Conservation (phyloP, 2,888 invertebrate species). For the Melipona bicolor region DNA sequence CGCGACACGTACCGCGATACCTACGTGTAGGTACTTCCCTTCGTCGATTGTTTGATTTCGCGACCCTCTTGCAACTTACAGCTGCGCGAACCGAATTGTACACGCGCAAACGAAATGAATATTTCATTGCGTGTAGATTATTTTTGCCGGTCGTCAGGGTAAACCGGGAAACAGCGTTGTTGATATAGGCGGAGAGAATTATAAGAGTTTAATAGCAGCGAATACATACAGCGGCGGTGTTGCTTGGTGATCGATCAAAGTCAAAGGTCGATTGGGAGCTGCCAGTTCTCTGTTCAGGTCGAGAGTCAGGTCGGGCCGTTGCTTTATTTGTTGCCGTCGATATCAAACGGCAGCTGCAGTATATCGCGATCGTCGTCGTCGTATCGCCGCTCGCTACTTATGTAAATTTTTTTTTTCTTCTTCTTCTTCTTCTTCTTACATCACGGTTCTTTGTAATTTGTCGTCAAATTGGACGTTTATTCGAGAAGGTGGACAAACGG, state of each 20-base stretch:
- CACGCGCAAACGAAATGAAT: not conserved
- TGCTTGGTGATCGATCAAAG: constrained; percentile 71
- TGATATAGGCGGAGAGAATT: constrained; percentile 53
- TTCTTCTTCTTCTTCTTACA: not conserved
- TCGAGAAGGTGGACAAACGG: no score
- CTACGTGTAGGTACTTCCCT: not conserved
- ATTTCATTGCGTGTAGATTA: constrained; percentile 22
- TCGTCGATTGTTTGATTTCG: not conserved
- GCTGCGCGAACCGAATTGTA: not conserved
- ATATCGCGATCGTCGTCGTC: constrained; percentile 53
- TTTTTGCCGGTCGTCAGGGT: constrained; percentile 11
- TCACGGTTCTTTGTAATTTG: not conserved
- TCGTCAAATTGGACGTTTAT: no score
- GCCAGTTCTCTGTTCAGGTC: constrained; percentile 55
- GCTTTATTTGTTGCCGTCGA: constrained; percentile 72
- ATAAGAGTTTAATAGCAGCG: constrained; percentile 64
- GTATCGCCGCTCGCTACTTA: constrained; percentile 33
- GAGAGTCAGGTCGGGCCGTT: constrained; percentile 52
- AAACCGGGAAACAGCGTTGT: constrained; percentile 19
- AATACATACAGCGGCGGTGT: constrained; percentile 48
- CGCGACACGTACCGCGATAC: not conserved
- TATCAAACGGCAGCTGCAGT: constrained; percentile 61
- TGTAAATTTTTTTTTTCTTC: constrained; percentile 44
- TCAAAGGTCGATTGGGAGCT: constrained; percentile 72
- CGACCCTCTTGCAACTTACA: not conserved